Percentiles rank a stretch among this genome's conserved stretches.
Evolutionary conservation across 92 coral and sea anemone species (phyloP).

Genomic region (Plumapathes pennacea): DNA sequence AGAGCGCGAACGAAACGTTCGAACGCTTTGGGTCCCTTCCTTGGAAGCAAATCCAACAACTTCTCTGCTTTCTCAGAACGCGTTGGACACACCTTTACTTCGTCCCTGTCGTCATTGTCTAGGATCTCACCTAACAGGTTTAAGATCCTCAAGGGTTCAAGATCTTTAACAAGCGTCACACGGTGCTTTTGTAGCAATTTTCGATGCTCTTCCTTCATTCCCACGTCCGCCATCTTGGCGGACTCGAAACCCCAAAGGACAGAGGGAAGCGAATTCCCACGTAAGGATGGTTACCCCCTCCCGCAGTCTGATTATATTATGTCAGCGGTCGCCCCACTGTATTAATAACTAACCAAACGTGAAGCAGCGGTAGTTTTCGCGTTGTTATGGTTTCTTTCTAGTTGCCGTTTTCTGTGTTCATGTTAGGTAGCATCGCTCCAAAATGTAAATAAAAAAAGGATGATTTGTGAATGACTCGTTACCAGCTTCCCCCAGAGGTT

Average conservation of each 20-base stretch:
- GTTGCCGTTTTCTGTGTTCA: too few relatives aligned
- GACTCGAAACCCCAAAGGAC: neutral
- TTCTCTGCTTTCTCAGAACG: slow-evolving; percentile 20
- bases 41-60: slow-evolving; percentile 52
- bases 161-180: slow-evolving; percentile 27
- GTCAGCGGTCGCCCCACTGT: too few relatives aligned
- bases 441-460: too few relatives aligned
- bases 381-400: too few relatives aligned
- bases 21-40: slow-evolving; percentile 49
- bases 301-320: too few relatives aligned
- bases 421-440: too few relatives aligned
- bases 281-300: too few relatives aligned
- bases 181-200: slow-evolving; percentile 43
- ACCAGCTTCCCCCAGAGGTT: too few relatives aligned
- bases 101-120: slow-evolving; percentile 45
- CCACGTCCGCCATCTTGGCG: slow-evolving; percentile 1
- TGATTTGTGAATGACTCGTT: too few relatives aligned
- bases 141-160: slow-evolving; percentile 39
- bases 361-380: too few relatives aligned
- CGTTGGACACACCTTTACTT: slow-evolving; percentile 35
- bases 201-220: slow-evolving; percentile 57
- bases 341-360: too few relatives aligned
- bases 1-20: slow-evolving; percentile 48
- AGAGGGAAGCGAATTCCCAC: too few relatives aligned
- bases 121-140: slow-evolving; percentile 25